Conservation (phyloP, 2,113 vertebrate genomes). For the Notiomystis cincta region DNA sequence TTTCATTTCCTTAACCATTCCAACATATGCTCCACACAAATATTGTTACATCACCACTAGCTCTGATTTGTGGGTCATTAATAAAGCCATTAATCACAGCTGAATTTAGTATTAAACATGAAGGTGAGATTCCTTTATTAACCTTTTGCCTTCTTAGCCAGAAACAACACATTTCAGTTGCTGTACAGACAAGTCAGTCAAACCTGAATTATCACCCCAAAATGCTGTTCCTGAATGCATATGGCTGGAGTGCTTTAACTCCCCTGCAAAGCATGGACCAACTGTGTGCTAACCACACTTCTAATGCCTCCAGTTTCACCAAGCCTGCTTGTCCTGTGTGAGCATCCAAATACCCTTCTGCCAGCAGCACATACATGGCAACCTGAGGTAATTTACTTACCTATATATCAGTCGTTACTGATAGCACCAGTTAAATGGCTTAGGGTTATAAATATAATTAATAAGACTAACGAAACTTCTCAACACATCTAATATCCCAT, state of each 20-base stretch:
- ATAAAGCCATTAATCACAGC: slow-evolving; percentile 43
- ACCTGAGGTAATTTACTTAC: slow-evolving; percentile 63
- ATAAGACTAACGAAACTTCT: slow-evolving; percentile 67
- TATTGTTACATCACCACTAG: not conserved
- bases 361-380: not conserved
- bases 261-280: not conserved
- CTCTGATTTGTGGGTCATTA: slow-evolving; percentile 35
- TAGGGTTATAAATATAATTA: slow-evolving; percentile 76
- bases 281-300: not conserved
- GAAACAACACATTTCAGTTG: slow-evolving; percentile 23
- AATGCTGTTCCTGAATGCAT: not conserved
- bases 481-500: slow-evolving; percentile 68
- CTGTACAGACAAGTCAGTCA: slow-evolving; percentile 1
- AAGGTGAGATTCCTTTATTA: slow-evolving; percentile 53
- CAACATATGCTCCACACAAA: not conserved
- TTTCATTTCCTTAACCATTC: not conserved
- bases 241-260: not conserved
- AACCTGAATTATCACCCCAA: slow-evolving; percentile 48
- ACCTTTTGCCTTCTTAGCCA: slow-evolving; percentile 37
- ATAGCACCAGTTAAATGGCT: slow-evolving; percentile 66
- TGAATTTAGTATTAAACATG: slow-evolving; percentile 31
- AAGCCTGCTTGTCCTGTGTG: not conserved
- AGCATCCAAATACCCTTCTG: not conserved
- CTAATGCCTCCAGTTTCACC: not conserved
- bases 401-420: slow-evolving; percentile 66